phyloP scores from a whole-genome alignment of 2,888 invertebrate genomes.

The Cyclophora albipunctata region DNA sequence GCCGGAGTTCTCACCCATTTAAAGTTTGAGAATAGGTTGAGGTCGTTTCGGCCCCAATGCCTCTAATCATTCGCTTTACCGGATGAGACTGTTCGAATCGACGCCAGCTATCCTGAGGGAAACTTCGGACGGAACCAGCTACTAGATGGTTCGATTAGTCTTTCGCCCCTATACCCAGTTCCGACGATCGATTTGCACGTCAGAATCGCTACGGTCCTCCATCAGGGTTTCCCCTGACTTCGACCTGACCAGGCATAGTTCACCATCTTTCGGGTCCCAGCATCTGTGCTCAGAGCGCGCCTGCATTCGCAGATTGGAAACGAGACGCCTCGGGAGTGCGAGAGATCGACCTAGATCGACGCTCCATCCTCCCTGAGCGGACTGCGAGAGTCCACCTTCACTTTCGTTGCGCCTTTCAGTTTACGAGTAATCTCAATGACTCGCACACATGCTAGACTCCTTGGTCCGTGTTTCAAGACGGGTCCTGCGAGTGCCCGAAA shows the following conservation, averaged over 20 bases:
- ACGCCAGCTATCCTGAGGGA: too few relatives aligned
- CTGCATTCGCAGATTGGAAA: conserved; percentile 40
- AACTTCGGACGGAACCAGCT: conserved; percentile 83
- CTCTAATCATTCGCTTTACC: too few relatives aligned
- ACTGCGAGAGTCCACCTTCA: too few relatives aligned
- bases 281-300: conserved; percentile 78
- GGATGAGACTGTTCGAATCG: too few relatives aligned
- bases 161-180: conserved; percentile 84
- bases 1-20: conserved; percentile 81
- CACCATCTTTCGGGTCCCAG: conserved; percentile 84
- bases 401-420: too few relatives aligned
- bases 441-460: too few relatives aligned
- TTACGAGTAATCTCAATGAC: too few relatives aligned
- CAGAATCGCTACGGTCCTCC: conserved; percentile 84
- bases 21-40: conserved; percentile 86
- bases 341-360: too few relatives aligned
- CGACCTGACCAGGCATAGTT: conserved; percentile 82
- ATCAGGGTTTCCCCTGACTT: conserved; percentile 82
- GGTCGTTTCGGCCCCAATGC: conserved; percentile 23
- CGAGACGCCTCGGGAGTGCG: too few relatives aligned
- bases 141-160: conserved; percentile 85
- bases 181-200: conserved; percentile 87
- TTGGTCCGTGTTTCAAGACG: too few relatives aligned
- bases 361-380: too few relatives aligned
- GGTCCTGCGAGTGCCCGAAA: too few relatives aligned